Conservation (phyloP, 2,888 invertebrate genomes). For the Keiferia lycopersicella region DNA sequence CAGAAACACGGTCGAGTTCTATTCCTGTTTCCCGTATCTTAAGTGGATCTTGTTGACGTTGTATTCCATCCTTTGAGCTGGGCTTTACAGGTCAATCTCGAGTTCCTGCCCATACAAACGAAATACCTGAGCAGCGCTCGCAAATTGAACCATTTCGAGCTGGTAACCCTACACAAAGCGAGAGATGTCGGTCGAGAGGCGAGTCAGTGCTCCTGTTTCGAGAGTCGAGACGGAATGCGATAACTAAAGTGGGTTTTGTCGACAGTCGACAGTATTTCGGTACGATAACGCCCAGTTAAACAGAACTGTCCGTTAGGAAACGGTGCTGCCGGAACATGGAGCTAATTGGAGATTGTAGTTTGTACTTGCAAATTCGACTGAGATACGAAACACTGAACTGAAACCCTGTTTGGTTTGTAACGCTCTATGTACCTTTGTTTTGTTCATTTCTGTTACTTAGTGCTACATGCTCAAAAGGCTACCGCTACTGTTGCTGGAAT, state of each 20-base stretch:
- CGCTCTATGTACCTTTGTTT: slow-evolving; percentile 13
- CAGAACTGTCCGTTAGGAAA: slow-evolving; percentile 46
- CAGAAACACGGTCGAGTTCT: not conserved
- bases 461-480: slow-evolving; percentile 7
- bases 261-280: slow-evolving; percentile 61
- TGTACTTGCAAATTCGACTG: slow-evolving; percentile 15
- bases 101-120: slow-evolving; percentile 28
- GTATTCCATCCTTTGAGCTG: not conserved
- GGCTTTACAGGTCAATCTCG: slow-evolving; percentile 24
- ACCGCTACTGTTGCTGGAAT: not conserved
- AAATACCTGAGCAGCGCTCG: slow-evolving; percentile 26
- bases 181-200: slow-evolving; percentile 61
- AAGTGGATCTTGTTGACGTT: not conserved
- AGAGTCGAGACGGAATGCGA: slow-evolving; percentile 72
- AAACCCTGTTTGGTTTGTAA: slow-evolving; percentile 10
- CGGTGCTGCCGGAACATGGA: slow-evolving; percentile 34
- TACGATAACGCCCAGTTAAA: slow-evolving; percentile 58
- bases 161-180: slow-evolving; percentile 48
- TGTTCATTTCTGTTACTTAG: slow-evolving; percentile 2
- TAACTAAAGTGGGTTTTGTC: slow-evolving; percentile 72
- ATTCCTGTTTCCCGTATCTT: not conserved
- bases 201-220: slow-evolving; percentile 67
- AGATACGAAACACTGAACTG: slow-evolving; percentile 14
- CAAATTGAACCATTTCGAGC: slow-evolving; percentile 28
- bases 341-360: slow-evolving; percentile 22